Base-by-base conservation (phyloP, 1,140 invertebrate species). In the Liolophura sinensis region DNA sequence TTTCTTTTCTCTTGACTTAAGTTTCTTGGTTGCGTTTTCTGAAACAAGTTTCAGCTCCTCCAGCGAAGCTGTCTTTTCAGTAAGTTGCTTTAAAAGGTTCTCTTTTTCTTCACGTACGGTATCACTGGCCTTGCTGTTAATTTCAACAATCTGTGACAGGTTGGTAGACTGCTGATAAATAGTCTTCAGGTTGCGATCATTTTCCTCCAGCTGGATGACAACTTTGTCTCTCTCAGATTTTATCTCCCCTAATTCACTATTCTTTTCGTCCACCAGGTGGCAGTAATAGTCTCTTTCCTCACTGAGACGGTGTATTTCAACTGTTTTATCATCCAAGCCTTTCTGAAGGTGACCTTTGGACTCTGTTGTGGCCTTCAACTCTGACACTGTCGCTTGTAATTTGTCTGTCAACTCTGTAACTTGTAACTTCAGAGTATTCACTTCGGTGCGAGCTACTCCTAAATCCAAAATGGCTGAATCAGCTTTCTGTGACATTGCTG, bases 261-360 rank as follows among this genome's bases (percentile, higher is more conserved):
- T 71, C 54, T 68, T 76, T 67, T 78, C 73, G 20, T 83, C 78
- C 47, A 76, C 50, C 6, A 75, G 60, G 50, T 70, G 68, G 52
- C 68, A 70, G 58, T 76, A 78, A 63, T 74, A 75, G 46, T 81
- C 79, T 62, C 75, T 69, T 49, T 83, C 81, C 51, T 77, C 69
- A 14, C 66, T 63, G 1, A 78, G 59, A 50, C 78, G 65, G 3
- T 78, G 75, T 15, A 73, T 66, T n/a, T 81, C 75, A 0, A 68
- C 71, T 46, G 60, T 74, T 70, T 67, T 80, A 64, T 51, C 60
- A 51, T 25, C 51, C 55, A 47, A 5, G 31, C 9, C 31, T 40
- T 40, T 40, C 31, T 40, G 31, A 40, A 40, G 31, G 31, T 40
- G 31, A 40, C 9, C 31, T 40, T 40, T 40, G 31, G 31, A 73